phyloP scores from a whole-genome alignment of 2,888 invertebrate genomes.

The Pilophorus perplexus region DNA sequence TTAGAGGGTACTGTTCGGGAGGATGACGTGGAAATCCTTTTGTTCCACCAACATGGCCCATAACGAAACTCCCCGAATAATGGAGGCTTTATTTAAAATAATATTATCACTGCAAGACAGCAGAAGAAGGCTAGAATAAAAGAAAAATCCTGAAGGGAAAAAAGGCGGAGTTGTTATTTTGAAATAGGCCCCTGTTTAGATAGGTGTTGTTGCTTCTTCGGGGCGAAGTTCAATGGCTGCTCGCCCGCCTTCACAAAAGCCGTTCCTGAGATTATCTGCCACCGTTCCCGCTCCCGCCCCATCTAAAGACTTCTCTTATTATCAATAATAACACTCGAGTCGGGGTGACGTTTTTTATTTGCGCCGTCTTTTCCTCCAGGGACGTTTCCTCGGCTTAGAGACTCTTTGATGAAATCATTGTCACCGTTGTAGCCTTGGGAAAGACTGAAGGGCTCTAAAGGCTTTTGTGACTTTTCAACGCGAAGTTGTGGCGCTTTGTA shows the following conservation, averaged over 20 bases:
- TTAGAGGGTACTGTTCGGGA: too few species aligned
- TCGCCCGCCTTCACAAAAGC: conserved; percentile 17
- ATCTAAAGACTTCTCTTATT: conserved; percentile 27
- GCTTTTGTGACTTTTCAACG: neutral
- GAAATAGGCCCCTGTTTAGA: conserved; percentile 35
- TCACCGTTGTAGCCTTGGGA: neutral
- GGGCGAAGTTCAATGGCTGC: conserved; percentile 27
- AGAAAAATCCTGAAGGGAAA: neutral
- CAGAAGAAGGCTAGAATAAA: neutral
- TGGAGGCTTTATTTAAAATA: conserved; percentile 29
- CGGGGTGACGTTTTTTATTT: conserved; percentile 3
- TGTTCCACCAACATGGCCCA: too few species aligned
- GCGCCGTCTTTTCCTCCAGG: neutral
- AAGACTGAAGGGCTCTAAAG: neutral
- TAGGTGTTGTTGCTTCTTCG: conserved; percentile 25
- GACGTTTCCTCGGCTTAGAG: conserved; percentile 5
- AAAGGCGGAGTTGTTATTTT: conserved; percentile 19
- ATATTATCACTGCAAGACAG: conserved; percentile 25
- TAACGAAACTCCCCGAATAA: too few species aligned
- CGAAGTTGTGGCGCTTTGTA: too few species aligned
- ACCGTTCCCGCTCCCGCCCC: conserved; percentile 16
- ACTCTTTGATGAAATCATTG: conserved; percentile 1
- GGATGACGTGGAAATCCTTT: too few species aligned
- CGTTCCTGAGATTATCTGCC: conserved; percentile 28
- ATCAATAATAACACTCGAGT: conserved; percentile 33